Base-by-base conservation (phyloP, 2,113 vertebrate genomes). In the Microcebus murinus region DNA sequence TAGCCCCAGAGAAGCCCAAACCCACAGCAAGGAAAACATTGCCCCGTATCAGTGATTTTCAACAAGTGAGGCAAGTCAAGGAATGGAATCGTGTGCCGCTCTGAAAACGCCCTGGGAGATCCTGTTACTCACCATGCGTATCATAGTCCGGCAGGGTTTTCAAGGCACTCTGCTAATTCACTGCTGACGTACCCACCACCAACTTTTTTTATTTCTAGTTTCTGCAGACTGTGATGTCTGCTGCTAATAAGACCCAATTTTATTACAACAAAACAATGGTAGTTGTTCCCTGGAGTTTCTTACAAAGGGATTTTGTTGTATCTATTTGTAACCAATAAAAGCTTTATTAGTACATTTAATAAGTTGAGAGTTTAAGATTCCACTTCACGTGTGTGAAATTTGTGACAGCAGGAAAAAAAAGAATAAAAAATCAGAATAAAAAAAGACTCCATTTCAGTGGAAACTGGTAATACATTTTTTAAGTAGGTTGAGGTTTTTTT, bases 261-360 rank as follows among this genome's bases (percentile, higher is more conserved):
- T 36, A 11, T 59, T 25, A 81, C 3, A 83, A 61, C 8, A 57
- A 89, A 92, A 68, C 45, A 86, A 67, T 2, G 9, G 57, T 5
- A 55, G 36, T 61, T 91, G 6, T 74, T 17, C 36, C 42, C 36
- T 87, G 70, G 25, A 31, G 23, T 20, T 95, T 83, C 63, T 77
- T 91, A 79, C 9, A 93, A 90, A 97, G 65, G 36, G 34, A 84
- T 48, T 96, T 76, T 91, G 9, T 50, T 57, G 55, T 21, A 86
- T 91, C 25, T 48, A 45, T 85, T 42, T 80, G 2, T 68, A 92
- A 82, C n/a, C 42, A 93, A 91, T 85, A 86, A 91, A 93, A 74
- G 29, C 21, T 71, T 71, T 59, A 92, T 90, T 91, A 83, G 20
- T 63, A 48, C 14, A 92, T 80, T 79, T 87, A 87, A 71, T 67